These are phyloP conservation scores for Stylophora pistillata DNA, from an alignment of 64 coral and sea anemone genomes.

Conservation along the genomic window DNA sequence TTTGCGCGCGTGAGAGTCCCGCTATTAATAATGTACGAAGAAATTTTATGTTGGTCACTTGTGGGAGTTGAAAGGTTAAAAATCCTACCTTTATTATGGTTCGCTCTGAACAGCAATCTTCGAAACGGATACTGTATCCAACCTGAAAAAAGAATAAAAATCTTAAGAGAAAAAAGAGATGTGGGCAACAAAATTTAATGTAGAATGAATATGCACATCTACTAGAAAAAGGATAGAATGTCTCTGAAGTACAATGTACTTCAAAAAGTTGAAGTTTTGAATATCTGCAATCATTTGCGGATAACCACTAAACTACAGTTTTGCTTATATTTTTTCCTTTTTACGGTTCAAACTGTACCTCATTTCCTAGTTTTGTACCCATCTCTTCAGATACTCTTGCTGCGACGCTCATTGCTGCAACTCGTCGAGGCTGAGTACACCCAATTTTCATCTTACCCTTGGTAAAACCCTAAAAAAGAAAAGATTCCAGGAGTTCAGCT, in stretches of 20 bases:
- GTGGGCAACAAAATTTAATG: no score
- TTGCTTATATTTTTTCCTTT: no score
- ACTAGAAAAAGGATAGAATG: no score
- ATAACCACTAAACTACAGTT: no score
- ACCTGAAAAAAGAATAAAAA: constrained; percentile 44
- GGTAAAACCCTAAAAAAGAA: constrained; percentile 75
- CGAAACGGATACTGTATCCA: constrained; percentile 98
- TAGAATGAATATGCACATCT: no score
- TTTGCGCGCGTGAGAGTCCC: no score
- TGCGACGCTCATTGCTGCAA: constrained; percentile 99
- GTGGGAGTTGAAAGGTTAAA: not conserved
- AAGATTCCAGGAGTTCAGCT: not conserved
- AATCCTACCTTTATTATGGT: constrained; percentile 86
- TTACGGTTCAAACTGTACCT: constrained; percentile 37
- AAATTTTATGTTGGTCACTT: no score
- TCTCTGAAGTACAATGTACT: no score
- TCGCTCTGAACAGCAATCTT: constrained; percentile 95
- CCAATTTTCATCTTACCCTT: constrained; percentile 93
- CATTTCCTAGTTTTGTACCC: constrained; percentile 98
- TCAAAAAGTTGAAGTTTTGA: no score
- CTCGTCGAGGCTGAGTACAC: constrained; percentile 94
- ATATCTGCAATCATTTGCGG: no score
- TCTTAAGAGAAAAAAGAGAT: no score
- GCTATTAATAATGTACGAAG: no score
- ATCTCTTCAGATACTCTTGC: constrained; percentile 98